A percentile compares a stretch with the other conserved stretches of the same genome.
Conservation (phyloP, 2,888 invertebrate species). For the Nasonovia ribisnigri region DNA sequence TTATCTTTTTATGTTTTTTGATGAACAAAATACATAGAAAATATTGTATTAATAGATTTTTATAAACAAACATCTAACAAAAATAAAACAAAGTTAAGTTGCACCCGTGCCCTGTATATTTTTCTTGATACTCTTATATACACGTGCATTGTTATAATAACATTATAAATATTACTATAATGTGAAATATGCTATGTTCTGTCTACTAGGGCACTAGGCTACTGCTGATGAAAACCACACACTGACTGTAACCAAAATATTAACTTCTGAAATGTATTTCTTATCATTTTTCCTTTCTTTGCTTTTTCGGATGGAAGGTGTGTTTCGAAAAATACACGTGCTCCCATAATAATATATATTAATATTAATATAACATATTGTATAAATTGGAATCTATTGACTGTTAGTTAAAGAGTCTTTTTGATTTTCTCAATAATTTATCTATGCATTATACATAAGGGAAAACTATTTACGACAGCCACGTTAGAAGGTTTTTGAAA, state of each 20-base stretch:
- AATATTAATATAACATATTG: background rate
- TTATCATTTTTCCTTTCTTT: background rate
- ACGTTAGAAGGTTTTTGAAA: background rate
- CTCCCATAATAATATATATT: too few relatives aligned
- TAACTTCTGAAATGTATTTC: too few relatives aligned
- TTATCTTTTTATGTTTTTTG: background rate
- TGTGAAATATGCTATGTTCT: too few relatives aligned
- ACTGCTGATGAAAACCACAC: too few relatives aligned
- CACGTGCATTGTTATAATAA: too few relatives aligned
- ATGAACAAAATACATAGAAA: background rate
- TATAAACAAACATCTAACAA: background rate
- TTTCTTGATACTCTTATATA: background rate
- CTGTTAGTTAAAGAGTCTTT: background rate
- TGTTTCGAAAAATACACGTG: background rate
- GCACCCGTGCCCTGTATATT: background rate
- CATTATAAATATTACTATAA: too few relatives aligned
- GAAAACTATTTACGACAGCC: too few relatives aligned
- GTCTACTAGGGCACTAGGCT: too few relatives aligned
- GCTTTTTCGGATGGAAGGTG: background rate
- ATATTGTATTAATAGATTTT: background rate
- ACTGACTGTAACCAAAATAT: too few relatives aligned
- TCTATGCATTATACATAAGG: background rate
- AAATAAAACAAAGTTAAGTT: background rate
- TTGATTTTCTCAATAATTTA: background rate
- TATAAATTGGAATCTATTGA: background rate